These are phyloP conservation scores for Florisuga fusca DNA, from an alignment of 2,797 vertebrate genomes.

Conservation along the genomic window DNA sequence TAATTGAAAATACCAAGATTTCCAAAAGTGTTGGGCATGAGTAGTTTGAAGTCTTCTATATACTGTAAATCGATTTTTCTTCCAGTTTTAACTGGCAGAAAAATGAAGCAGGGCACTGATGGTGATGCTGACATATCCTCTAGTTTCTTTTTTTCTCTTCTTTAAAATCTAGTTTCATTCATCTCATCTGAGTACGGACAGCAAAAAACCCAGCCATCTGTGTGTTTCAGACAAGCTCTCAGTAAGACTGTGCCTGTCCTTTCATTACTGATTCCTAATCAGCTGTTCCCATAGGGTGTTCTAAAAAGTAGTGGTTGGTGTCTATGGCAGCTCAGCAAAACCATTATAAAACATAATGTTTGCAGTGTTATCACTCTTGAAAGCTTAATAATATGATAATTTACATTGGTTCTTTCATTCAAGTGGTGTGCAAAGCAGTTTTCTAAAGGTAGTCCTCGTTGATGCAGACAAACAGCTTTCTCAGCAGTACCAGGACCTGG, in stretches of 20 bases:
- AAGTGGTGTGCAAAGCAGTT: background rate
- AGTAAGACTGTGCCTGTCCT: background rate
- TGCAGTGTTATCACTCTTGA: background rate
- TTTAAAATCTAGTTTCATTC: background rate
- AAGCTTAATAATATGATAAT: background rate
- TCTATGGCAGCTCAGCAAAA: background rate
- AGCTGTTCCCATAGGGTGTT: background rate
- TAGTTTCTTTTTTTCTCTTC: background rate
- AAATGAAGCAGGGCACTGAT: background rate
- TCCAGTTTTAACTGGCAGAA: background rate
- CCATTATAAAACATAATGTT: background rate
- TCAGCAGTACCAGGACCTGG: background rate
- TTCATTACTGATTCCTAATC: background rate
- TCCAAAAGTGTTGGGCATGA: background rate
- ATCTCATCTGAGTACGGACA: background rate
- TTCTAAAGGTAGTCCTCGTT: background rate
- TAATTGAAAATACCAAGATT: slow-evolving; percentile 3
- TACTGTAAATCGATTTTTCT: background rate
- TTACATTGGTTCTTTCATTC: background rate
- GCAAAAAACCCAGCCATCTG: background rate
- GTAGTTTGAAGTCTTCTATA: background rate
- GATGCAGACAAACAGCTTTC: background rate
- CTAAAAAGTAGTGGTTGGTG: background rate
- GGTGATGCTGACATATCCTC: background rate
- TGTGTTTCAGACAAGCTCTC: background rate